Evolutionary conservation across 2,888 invertebrate genomes (phyloP).

Genomic region (Coelogynopora nodosa): DNA sequence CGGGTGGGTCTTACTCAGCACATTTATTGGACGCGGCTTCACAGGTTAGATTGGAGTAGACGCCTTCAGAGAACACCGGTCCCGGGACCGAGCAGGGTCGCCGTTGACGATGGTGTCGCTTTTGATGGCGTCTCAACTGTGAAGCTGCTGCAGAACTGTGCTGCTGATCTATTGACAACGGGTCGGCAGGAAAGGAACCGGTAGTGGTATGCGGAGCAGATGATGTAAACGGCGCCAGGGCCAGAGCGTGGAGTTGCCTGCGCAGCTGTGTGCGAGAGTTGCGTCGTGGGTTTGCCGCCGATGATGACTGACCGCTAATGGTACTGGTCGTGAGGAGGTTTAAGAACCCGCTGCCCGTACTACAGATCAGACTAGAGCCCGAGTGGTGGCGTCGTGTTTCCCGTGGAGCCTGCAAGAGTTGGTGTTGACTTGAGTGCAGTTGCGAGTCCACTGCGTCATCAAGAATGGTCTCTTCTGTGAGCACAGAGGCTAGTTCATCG

Average conservation of each 20-base stretch:
- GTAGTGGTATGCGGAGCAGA: background rate
- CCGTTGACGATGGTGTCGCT: slow-evolving; percentile 3
- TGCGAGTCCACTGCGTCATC: background rate
- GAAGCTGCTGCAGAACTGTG: background rate
- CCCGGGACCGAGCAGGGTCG: background rate
- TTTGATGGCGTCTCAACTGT: background rate
- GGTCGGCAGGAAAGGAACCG: background rate
- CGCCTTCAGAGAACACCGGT: background rate
- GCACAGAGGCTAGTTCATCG: slow-evolving; percentile 5
- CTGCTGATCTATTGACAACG: background rate
- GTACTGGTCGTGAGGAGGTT: background rate
- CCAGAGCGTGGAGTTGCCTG: background rate
- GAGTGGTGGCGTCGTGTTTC: background rate
- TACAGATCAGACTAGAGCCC: background rate
- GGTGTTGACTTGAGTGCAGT: background rate
- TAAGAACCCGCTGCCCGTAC: background rate
- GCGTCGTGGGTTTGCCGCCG: background rate
- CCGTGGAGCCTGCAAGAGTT: background rate
- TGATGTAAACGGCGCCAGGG: background rate
- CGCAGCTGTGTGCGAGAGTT: background rate
- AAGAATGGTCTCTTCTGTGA: background rate
- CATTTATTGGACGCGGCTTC: slow-evolving; percentile 21
- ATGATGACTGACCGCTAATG: background rate
- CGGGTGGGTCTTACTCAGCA: background rate
- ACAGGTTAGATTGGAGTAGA: background rate